These are phyloP conservation scores for Brenthis hecate DNA, from an alignment of 2,888 invertebrate species.

Conservation along the genomic window DNA sequence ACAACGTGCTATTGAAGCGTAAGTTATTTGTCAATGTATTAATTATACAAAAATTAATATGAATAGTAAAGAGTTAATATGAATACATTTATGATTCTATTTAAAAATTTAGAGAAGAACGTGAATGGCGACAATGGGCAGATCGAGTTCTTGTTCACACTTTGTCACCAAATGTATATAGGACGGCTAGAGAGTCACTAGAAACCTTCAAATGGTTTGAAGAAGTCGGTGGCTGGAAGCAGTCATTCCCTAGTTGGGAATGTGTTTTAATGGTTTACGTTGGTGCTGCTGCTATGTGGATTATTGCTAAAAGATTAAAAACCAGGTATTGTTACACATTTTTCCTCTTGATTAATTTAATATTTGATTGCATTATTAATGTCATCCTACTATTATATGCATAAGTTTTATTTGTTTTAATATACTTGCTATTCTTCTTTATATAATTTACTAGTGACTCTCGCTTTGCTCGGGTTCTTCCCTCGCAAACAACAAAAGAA, in stretches of 20 bases:
- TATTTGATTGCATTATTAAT: too few species aligned
- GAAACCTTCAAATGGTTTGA: constrained; percentile 98
- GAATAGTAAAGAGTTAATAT: background rate
- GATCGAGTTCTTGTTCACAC: constrained; percentile 95
- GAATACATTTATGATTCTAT: background rate
- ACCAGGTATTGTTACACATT: constrained; percentile 80
- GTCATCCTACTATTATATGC: too few species aligned
- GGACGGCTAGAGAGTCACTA: constrained; percentile 91
- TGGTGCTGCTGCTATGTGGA: constrained; percentile 96
- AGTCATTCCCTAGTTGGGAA: constrained; percentile 93
- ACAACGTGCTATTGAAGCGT: constrained; percentile 83
- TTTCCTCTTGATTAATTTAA: background rate
- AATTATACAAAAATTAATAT: background rate
- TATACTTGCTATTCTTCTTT: too few species aligned
- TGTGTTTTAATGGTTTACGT: constrained; percentile 93
- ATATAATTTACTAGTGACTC: too few species aligned
- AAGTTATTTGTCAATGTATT: constrained; percentile 44
- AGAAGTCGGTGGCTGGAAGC: constrained; percentile 94
- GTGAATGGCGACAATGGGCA: constrained; percentile 98
- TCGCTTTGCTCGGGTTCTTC: too few species aligned
- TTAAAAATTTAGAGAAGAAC: constrained; percentile 86
- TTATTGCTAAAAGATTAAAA: constrained; percentile 94
- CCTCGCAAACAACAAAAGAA: too few species aligned
- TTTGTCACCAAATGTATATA: constrained; percentile 98
- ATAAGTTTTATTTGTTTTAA: too few species aligned